Evolutionary conservation across 2,113 vertebrate species (phyloP).

Genomic region (Geococcyx californianus): DNA sequence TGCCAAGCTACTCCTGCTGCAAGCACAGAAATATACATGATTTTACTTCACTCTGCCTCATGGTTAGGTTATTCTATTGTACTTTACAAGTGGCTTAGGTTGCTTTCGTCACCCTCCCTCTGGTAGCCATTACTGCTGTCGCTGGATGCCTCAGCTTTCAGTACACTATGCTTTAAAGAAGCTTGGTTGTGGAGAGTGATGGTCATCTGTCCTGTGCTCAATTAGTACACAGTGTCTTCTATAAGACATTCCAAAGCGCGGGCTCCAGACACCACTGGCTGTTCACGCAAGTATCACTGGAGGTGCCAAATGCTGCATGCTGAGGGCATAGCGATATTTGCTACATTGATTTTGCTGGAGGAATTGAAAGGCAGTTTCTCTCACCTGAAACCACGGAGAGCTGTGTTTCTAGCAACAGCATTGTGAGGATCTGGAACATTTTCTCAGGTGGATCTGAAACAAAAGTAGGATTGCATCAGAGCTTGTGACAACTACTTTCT

Average conservation of each 20-base stretch:
- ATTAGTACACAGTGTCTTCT: background rate
- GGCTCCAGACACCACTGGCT: background rate
- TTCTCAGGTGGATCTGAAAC: constrained; percentile 53
- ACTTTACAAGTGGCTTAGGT: background rate
- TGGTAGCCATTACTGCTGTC: background rate
- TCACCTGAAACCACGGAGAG: constrained; percentile 47
- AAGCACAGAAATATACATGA: accelerated
- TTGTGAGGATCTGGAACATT: constrained; percentile 50
- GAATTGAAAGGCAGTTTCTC: background rate
- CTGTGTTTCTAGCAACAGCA: constrained; percentile 27
- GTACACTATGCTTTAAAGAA: background rate
- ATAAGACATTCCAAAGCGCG: background rate
- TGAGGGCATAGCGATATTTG: accelerated
- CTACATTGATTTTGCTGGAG: background rate
- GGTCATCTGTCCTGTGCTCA: background rate
- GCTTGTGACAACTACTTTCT: background rate
- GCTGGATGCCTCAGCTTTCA: background rate
- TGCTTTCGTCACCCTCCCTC: background rate
- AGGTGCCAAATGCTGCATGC: background rate
- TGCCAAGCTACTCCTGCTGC: background rate
- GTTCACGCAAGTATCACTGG: background rate
- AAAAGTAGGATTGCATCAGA: background rate
- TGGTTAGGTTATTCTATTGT: background rate
- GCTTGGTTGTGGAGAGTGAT: accelerated
- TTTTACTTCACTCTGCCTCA: background rate